These are phyloP conservation scores for Metopolophium dirhodum DNA, from an alignment of 1,140 invertebrate species.

Conservation along the genomic window DNA sequence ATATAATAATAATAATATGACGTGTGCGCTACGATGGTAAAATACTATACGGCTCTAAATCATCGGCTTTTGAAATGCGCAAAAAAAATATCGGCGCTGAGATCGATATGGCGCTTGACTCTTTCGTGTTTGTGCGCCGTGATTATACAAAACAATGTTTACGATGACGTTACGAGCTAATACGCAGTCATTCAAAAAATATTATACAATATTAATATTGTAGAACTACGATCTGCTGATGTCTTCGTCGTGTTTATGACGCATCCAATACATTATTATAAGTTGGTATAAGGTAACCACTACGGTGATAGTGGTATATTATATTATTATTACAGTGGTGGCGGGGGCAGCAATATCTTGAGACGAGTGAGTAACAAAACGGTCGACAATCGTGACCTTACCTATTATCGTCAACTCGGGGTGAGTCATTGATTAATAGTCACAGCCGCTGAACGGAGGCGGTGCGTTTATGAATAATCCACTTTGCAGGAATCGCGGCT, in stretches of 20 bases:
- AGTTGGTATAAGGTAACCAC: not conserved
- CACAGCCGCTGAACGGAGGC: not conserved
- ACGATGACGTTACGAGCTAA: too few relatives aligned
- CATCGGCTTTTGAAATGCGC: not conserved
- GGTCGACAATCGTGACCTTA: not conserved
- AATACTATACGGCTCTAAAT: not conserved
- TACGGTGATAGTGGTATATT: too few relatives aligned
- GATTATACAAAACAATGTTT: too few relatives aligned
- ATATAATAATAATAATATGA: not conserved
- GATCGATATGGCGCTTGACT: not conserved
- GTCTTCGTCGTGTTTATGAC: too few relatives aligned
- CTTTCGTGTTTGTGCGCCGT: not conserved
- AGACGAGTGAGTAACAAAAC: not conserved
- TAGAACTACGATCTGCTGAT: too few relatives aligned
- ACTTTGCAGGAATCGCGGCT: conserved; percentile 19
- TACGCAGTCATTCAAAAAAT: too few relatives aligned
- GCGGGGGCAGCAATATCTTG: not conserved
- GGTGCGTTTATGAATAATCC: conserved; percentile 43
- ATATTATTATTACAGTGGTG: too few relatives aligned
- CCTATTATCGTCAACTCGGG: not conserved
- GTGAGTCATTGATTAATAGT: not conserved
- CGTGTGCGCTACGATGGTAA: not conserved
- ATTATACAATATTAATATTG: too few relatives aligned
- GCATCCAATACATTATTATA: too few relatives aligned
- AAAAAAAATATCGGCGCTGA: not conserved